Evolutionary conservation across 2,797 vertebrate genomes (phyloP), one percentile per base, ranked within the genome.

Genomic region (Pseudocheirus occidentalis): DNA sequence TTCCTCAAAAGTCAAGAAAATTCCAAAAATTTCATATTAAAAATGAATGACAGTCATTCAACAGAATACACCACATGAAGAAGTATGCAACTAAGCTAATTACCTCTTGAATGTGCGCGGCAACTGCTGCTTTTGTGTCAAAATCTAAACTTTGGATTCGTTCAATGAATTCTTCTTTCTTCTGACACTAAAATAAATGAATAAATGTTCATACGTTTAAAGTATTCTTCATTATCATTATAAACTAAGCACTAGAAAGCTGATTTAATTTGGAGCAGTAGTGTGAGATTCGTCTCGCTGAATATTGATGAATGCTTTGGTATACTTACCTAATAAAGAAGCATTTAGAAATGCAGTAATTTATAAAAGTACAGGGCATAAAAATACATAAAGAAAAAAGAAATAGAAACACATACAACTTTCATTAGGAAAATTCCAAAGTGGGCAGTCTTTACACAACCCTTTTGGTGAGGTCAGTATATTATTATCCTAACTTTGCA

Each of bases 31-130:
- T 87, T 46, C 73, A 87, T 46, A 24, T 27, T 87, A 87, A 87
- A 50, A 81, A 81, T 81, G n/a, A 81, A 50, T 87, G 73, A 87
- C 21, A 87, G 31, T 46, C 24, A 50, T 87, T 87, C 73, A 87
- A 81, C 55, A 96, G 95, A 27, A 95, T 57, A 16, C 24, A 73
- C 55, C 29, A 40, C 21, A 59, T 92, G 57, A 92, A 91, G 54
- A 55, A 87, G 55, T 52, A 92, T 3, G 91, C 90, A 27, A 94
- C 0, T 57, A 93, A 92, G 5, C 58, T 94, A 93, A n/a, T 97
- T 99, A 99, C 99, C 99, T 99, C 99, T 98, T 99, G 99, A 98
- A 99, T 99, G 98, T 99, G 99, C 92, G 99, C 99, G 1, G 99
- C 99, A 97, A 99, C 99, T 96, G 99, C 99, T 97, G 99, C 99